phyloP scores from a whole-genome alignment of 1,140 invertebrate species.

The Drosophila repleta region DNA sequence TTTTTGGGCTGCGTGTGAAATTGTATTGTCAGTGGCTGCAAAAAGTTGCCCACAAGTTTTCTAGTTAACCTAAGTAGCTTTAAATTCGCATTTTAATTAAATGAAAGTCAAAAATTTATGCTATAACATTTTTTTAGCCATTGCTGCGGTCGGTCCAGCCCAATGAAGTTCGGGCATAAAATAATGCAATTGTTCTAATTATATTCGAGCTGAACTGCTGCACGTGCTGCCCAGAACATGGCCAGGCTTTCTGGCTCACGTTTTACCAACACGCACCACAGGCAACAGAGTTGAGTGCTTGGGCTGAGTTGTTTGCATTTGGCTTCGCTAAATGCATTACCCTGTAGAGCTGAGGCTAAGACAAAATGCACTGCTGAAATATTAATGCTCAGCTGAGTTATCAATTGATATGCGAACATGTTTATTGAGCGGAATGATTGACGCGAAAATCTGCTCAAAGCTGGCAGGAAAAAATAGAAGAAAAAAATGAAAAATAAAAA shows the following conservation, averaged over 20 bases:
- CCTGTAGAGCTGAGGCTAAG: constrained; percentile 25
- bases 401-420: constrained; percentile 10
- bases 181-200: constrained; percentile 77
- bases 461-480: no score
- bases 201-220: constrained; percentile 56
- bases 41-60: constrained; percentile 60
- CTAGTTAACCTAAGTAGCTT: constrained; percentile 72
- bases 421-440: constrained; percentile 4
- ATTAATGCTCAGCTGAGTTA: constrained; percentile 2
- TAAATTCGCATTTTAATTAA: constrained; percentile 74
- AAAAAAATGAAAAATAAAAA: not conserved
- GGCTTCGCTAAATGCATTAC: constrained; percentile 58
- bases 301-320: constrained; percentile 48
- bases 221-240: constrained; percentile 46
- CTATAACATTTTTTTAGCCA: constrained; percentile 12
- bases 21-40: constrained; percentile 24
- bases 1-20: constrained; percentile 44
- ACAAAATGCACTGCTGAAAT: not conserved
- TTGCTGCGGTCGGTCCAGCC: constrained; percentile 15
- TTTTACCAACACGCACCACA: constrained; percentile 51
- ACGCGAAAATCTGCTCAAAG: not conserved
- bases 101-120: constrained; percentile 55
- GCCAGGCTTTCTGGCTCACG: constrained; percentile 43
- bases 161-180: constrained; percentile 46
- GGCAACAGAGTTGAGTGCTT: no score